phyloP scores from a whole-genome alignment of 2,113 vertebrate species.

The Notothenia coriiceps region DNA sequence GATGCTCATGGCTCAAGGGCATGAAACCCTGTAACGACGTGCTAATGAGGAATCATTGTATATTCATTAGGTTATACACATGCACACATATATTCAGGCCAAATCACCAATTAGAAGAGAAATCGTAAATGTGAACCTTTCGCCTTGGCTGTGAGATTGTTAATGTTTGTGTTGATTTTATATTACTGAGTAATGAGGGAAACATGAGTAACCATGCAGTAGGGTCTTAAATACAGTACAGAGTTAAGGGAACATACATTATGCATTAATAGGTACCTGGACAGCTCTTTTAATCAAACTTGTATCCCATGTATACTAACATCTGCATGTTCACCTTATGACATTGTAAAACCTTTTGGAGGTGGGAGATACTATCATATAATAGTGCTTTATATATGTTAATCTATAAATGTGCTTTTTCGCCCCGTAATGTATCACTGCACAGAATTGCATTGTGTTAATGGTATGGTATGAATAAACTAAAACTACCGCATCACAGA shows the following conservation, averaged over 20 bases:
- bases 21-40: slow-evolving; percentile 56
- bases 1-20: slow-evolving; percentile 16
- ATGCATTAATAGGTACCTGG: neutral
- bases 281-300: neutral
- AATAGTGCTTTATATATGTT: slow-evolving; percentile 44
- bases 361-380: slow-evolving; percentile 35
- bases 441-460: slow-evolving; percentile 34
- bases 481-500: too few species aligned
- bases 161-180: neutral
- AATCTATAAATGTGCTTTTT: slow-evolving; percentile 29
- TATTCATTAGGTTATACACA: slow-evolving; percentile 46
- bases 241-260: neutral
- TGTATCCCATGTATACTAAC: neutral
- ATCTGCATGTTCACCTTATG: slow-evolving; percentile 42
- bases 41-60: slow-evolving; percentile 61
- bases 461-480: slow-evolving; percentile 11
- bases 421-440: slow-evolving; percentile 26
- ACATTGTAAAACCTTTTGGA: slow-evolving; percentile 43
- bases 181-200: neutral
- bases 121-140: slow-evolving; percentile 15
- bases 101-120: slow-evolving; percentile 26
- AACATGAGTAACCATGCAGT: slow-evolving; percentile 10
- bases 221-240: neutral
- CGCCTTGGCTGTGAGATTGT: slow-evolving; percentile 17
- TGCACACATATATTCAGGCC: too few species aligned